These are phyloP conservation scores for Coregonus sp. DNA, from an alignment of 2,797 vertebrate species.

Conservation along the genomic window DNA sequence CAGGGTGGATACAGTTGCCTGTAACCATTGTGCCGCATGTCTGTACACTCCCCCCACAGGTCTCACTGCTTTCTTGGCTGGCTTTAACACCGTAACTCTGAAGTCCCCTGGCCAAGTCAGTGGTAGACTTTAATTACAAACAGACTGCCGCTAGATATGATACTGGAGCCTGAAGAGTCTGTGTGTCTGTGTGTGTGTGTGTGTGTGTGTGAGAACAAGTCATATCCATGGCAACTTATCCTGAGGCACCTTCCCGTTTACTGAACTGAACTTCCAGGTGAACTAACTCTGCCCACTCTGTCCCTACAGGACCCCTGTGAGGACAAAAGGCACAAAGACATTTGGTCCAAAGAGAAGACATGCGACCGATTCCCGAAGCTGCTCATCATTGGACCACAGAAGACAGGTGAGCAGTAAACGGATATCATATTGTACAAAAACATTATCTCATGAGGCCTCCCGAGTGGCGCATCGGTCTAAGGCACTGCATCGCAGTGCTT, in stretches of 20 bases:
- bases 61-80: neutral
- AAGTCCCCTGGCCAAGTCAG: neutral
- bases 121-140: neutral
- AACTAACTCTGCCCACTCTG: neutral
- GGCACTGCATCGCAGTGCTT: too few relatives aligned
- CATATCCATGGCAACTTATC: neutral
- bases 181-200: too few relatives aligned
- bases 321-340: slow-evolving; percentile 99
- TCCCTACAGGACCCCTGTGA: slow-evolving; percentile 92
- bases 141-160: neutral
- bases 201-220: too few relatives aligned
- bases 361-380: slow-evolving; percentile 98
- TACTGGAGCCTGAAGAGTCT: neutral
- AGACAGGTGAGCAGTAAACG: slow-evolving; percentile 86
- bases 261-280: neutral
- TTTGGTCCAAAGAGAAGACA: slow-evolving; percentile 99
- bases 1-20: neutral
- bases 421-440: slow-evolving; percentile 6
- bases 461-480: too few relatives aligned
- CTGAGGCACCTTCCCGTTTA: neutral
- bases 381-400: slow-evolving; percentile 96
- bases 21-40: neutral
- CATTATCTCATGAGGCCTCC: too few relatives aligned
- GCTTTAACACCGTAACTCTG: neutral
- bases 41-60: neutral